These are phyloP conservation scores for Kradibia gibbosae DNA, from an alignment of 1,140 invertebrate species.

Conservation along the genomic window DNA sequence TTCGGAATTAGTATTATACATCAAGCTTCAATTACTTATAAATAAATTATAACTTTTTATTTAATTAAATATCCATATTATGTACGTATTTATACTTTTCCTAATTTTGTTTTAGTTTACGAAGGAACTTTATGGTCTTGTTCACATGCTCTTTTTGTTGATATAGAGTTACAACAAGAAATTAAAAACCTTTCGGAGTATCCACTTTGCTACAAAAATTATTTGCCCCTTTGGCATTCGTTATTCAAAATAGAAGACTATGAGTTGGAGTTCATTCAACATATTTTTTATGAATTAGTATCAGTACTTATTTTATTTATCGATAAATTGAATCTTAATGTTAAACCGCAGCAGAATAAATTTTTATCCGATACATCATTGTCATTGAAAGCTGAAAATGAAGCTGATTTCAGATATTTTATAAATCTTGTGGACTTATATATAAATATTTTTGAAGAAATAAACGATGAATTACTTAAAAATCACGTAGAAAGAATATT, in stretches of 20 bases:
- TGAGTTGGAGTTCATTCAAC: constrained; percentile 48
- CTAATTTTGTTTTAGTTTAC: constrained; percentile 62
- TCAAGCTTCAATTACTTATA: too few species aligned
- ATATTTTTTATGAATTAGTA: constrained; percentile 75
- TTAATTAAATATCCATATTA: not conserved
- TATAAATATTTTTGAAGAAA: constrained; percentile 72
- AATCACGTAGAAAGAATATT: constrained; percentile 74
- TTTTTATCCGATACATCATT: constrained; percentile 69
- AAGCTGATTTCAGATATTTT: constrained; percentile 79
- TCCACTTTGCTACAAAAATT: constrained; percentile 71
- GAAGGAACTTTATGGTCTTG: constrained; percentile 74
- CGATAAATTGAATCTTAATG: constrained; percentile 74
- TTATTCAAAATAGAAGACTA: constrained; percentile 64
- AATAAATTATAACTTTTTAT: too few species aligned
- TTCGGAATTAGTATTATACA: too few species aligned
- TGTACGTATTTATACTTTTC: not conserved
- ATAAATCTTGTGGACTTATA: constrained; percentile 80
- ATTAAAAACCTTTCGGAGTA: constrained; percentile 53
- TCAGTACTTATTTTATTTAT: constrained; percentile 72
- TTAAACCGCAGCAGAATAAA: constrained; percentile 59
- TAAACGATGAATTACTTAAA: constrained; percentile 64
- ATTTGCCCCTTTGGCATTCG: constrained; percentile 73
- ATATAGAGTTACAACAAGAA: constrained; percentile 66
- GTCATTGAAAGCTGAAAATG: constrained; percentile 72
- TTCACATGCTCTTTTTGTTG: constrained; percentile 71